Conservation (phyloP, 2,113 vertebrate species). For the Semicossyphus pulcher region DNA sequence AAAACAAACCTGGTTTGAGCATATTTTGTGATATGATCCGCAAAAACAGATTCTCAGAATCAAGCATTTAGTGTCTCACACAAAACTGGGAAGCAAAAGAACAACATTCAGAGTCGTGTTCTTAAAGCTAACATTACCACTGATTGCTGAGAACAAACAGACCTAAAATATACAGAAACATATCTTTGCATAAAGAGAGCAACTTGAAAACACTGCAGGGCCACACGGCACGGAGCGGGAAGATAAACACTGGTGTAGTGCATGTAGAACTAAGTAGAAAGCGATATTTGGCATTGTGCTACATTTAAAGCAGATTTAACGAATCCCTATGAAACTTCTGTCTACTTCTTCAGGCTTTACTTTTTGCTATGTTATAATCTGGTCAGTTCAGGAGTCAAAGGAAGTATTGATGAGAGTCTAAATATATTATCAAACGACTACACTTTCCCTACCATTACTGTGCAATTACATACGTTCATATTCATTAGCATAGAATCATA, state of each 20-base stretch:
- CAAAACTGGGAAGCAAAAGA: neutral
- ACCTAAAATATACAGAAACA: slow-evolving; percentile 5
- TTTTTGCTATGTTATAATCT: neutral
- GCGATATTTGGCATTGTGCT: neutral
- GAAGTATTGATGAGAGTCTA: too few relatives aligned
- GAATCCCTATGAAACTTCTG: too few relatives aligned
- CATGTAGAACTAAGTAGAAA: neutral
- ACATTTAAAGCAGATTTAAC: too few relatives aligned
- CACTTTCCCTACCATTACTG: neutral
- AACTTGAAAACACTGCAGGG: neutral
- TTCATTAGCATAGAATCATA: neutral
- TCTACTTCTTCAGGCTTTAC: too few relatives aligned
- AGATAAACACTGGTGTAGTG: neutral
- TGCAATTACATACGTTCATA: neutral
- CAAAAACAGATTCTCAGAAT: slow-evolving; percentile 6
- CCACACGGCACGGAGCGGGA: slow-evolving; percentile 1
- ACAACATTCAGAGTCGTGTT: neutral
- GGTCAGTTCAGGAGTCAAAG: too few relatives aligned
- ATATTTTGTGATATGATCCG: neutral
- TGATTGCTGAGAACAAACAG: slow-evolving; percentile 1
- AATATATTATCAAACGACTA: too few relatives aligned
- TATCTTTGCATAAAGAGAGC: neutral
- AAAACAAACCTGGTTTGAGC: too few relatives aligned
- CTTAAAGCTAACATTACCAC: neutral
- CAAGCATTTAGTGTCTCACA: neutral